Conservation (phyloP, 2,113 vertebrate genomes). For the Gallinago media region DNA sequence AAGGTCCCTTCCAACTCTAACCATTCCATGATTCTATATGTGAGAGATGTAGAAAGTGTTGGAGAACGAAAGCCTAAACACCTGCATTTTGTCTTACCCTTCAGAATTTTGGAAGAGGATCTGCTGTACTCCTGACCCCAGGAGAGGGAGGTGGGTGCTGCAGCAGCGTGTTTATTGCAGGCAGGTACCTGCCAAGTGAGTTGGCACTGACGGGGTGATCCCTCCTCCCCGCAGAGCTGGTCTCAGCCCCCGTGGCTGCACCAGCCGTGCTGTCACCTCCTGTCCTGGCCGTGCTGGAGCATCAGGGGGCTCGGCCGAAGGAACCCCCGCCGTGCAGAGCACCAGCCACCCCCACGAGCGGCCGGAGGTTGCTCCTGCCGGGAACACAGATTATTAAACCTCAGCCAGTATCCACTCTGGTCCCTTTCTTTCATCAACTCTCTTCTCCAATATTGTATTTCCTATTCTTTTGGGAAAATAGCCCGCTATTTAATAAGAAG, state of each 20-base stretch:
- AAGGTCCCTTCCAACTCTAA: not conserved
- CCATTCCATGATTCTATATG: not conserved
- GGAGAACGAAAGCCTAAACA: too few species aligned
- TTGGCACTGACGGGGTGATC: fast-evolving
- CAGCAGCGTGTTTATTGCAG: fast-evolving
- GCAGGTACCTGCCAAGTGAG: fast-evolving
- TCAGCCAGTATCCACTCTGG: not conserved
- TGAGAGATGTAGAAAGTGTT: fast-evolving
- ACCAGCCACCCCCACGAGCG: fast-evolving
- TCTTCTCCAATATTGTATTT: conserved; percentile 43
- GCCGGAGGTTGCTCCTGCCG: not conserved
- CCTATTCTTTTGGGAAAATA: not conserved
- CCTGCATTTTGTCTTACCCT: fast-evolving
- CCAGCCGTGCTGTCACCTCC: fast-evolving
- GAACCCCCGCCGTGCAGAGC: fast-evolving
- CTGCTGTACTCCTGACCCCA: fast-evolving
- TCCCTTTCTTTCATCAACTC: conserved; percentile 1
- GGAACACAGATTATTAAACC: not conserved
- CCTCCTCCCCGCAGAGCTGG: fast-evolving
- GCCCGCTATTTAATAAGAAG: conserved; percentile 24
- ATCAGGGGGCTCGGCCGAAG: fast-evolving
- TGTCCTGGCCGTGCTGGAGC: fast-evolving
- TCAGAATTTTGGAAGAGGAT: not conserved
- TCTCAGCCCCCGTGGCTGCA: not conserved
- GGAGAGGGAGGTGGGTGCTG: not conserved